These are phyloP conservation scores for Pachycephala philippinensis DNA, from an alignment of 2,113 vertebrate species.

Conservation along the genomic window DNA sequence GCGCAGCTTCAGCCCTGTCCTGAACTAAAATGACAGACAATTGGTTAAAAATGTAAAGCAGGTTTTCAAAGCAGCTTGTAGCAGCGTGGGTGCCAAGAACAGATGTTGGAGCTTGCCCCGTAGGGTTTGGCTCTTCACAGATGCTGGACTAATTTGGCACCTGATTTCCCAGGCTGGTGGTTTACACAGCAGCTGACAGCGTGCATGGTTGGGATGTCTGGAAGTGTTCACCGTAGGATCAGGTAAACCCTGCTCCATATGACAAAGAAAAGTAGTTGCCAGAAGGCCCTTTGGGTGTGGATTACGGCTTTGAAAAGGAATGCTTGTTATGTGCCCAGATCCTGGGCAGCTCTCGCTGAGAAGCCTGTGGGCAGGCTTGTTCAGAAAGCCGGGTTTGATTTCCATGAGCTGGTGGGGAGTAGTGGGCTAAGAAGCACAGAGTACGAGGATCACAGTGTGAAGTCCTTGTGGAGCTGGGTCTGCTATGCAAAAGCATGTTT, in stretches of 20 bases:
- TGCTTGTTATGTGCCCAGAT: background rate
- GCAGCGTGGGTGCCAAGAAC: background rate
- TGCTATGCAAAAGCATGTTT: background rate
- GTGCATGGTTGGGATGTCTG: background rate
- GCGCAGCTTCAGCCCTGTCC: background rate
- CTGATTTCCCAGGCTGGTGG: conserved; percentile 17
- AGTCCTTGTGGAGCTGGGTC: background rate
- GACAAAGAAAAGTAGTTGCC: conserved; percentile 9
- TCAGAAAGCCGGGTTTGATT: background rate
- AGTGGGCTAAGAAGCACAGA: background rate
- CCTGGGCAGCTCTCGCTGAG: background rate
- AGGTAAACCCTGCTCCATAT: background rate
- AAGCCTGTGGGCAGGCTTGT: background rate
- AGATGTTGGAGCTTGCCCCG: background rate
- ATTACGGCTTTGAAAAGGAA: background rate
- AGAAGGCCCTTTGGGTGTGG: background rate
- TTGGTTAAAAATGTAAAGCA: conserved; percentile 29
- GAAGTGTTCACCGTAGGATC: background rate
- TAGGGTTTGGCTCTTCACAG: conserved; percentile 24
- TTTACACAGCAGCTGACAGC: conserved; percentile 2
- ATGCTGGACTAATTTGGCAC: conserved; percentile 41
- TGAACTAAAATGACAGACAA: background rate
- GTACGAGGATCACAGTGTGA: background rate
- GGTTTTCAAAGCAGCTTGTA: conserved; percentile 9
- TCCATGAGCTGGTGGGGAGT: background rate